Conservation (phyloP, 2,888 invertebrate species). For the Bruchidius siliquastri region DNA sequence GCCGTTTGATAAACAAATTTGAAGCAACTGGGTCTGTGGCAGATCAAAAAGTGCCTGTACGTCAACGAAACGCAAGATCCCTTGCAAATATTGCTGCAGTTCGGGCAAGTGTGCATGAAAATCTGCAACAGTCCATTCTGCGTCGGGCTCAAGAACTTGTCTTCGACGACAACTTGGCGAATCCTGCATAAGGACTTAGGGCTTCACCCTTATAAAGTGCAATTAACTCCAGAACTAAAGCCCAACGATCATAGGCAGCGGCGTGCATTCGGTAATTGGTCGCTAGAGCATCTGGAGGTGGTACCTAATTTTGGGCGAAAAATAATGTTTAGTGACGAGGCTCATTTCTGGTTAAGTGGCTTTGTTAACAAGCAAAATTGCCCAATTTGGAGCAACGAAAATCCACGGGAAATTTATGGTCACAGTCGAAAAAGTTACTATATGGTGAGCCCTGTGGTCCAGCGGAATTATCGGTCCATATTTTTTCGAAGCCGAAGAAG, state of each 20-base stretch:
- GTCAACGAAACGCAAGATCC: conserved; percentile 1
- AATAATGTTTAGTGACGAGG: no score
- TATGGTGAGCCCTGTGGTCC: neutral
- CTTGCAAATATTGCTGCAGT: conserved; percentile 3
- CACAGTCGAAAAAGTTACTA: neutral
- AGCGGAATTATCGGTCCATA: conserved; percentile 10
- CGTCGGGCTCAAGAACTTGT: conserved; percentile 2
- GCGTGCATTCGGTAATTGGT: no score
- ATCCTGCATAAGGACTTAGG: no score
- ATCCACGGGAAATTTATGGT: neutral
- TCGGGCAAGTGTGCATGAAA: neutral
- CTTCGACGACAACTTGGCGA: conserved; percentile 1
- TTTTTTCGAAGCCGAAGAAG: conserved; percentile 8
- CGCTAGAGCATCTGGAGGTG: no score
- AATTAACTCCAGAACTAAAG: no score
- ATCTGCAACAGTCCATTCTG: neutral
- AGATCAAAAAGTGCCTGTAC: conserved; percentile 3
- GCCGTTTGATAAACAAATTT: conserved; percentile 4
- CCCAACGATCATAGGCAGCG: no score
- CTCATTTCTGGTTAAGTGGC: no score
- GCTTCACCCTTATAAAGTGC: neutral
- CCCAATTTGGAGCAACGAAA: neutral
- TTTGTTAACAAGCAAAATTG: no score
- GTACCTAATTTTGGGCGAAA: no score
- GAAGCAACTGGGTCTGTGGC: conserved; percentile 5